Base-by-base conservation (phyloP, 1,140 invertebrate genomes). In the Battus philenor region DNA sequence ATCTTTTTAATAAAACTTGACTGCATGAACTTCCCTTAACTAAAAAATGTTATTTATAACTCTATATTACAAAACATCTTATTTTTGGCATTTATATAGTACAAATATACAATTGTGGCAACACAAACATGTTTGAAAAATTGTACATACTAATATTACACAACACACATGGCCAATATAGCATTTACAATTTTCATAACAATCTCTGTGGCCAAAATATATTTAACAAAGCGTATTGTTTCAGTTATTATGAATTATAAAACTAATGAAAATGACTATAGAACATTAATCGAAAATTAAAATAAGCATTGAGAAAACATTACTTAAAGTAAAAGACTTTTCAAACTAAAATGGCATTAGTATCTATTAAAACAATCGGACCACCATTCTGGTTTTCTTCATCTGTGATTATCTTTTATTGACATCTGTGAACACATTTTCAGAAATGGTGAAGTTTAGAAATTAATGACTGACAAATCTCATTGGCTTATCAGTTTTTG, bases 21-120 rank as follows among this genome's bases (percentile, higher is more conserved):
- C 38, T 41, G 38, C 15, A 41, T 27, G 13, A 41, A 27, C 38
- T 26, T 29, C 34, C 43, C 20, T 47, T 31, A 51, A 53, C 36
- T 36, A 48, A 54, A 57, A 61, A 61, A 52, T 55, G 48, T 51
- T 52, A 54, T 50, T 38, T 55, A 56, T 58, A 48, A 47, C 12
- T 63, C 57, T 63, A 60, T 64, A 50, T 54, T 63, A 67, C 56
- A 63, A 48, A 41, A 56, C 41, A 54, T 52, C 54, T 59, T 65
- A 63, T 77, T 71, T 78, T 78, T 78, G 74, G 74, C 71, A 78
- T 78, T 68, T 70, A 58, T 74, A 74, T 70, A 61, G 54, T 70
- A 78, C 71, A 73, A 57, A 75, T 73, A 51, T 74, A 74, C 68
- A 62, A 32, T 39, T 6, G 15, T 15, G 32, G 43, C 49, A 41